phyloP scores from a whole-genome alignment of 2,113 vertebrate species.

The Garra rufa region DNA sequence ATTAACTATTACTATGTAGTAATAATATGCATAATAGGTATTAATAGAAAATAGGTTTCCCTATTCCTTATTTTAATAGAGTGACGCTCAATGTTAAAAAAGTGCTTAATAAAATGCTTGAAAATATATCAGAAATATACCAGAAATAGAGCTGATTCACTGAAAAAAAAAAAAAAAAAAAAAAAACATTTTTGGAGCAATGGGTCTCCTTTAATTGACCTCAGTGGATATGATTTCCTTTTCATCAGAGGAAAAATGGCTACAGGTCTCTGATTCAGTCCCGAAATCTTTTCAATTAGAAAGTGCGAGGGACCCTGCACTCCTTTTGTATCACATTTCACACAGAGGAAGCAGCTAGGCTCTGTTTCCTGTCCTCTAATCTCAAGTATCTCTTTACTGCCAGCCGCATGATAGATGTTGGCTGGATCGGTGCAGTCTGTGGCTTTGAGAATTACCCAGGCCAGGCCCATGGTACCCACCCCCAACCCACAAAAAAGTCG shows the following conservation, averaged over 20 bases:
- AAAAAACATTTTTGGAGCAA: constrained; percentile 10
- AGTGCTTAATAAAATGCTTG: background rate
- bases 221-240: constrained; percentile 14
- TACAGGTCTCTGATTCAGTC: constrained; percentile 9
- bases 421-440: constrained; percentile 51
- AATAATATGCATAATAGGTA: too few relatives aligned
- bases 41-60: too few relatives aligned
- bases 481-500: constrained; percentile 49
- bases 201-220: constrained; percentile 47
- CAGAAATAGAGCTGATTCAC: background rate
- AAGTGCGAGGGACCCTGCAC: constrained; percentile 7
- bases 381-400: constrained; percentile 52
- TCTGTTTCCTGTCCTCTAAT: constrained; percentile 55
- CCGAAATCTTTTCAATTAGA: constrained; percentile 44
- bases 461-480: constrained; percentile 53
- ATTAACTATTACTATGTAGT: too few relatives aligned
- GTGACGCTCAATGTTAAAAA: too few relatives aligned
- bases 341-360: constrained; percentile 46
- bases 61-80: too few relatives aligned
- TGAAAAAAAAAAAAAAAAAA: background rate
- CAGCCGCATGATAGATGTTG: constrained; percentile 57
- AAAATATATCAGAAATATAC: too few relatives aligned
- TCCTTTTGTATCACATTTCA: constrained; percentile 55
- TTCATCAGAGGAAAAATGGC: constrained; percentile 45
- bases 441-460: constrained; percentile 57